Conservation (phyloP, 2,113 vertebrate genomes). For the Guaruba guarouba region DNA sequence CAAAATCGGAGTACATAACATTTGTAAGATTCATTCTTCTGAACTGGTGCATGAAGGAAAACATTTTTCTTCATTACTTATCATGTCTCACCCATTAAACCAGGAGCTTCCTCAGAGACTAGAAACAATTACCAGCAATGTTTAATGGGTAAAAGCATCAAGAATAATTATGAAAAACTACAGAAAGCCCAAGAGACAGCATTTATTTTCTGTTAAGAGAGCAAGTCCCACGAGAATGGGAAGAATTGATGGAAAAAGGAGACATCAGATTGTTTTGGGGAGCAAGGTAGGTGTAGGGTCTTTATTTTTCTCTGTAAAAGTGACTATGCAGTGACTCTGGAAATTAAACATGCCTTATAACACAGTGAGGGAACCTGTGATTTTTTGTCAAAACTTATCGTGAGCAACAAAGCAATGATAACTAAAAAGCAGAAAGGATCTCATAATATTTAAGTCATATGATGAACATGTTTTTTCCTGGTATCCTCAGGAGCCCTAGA, state of each 20-base stretch:
- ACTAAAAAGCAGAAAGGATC: not conserved
- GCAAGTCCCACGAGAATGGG: not conserved
- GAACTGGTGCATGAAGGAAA: not conserved
- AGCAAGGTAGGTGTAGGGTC: not conserved
- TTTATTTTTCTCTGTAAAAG: not conserved
- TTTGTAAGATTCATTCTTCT: not conserved
- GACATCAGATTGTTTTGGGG: not conserved
- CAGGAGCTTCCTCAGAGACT: not conserved
- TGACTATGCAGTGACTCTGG: not conserved
- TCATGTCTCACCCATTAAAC: not conserved
- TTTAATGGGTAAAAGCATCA: not conserved
- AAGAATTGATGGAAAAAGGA: not conserved
- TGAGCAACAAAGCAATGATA: not conserved
- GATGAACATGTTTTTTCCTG: not conserved
- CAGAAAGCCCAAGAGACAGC: not conserved
- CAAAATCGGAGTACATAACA: not conserved
- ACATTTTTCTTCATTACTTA: not conserved
- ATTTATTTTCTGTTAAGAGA: not conserved
- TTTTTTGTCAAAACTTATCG: not conserved
- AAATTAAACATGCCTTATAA: not conserved
- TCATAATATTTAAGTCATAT: not conserved
- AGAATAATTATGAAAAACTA: constrained; percentile 10
- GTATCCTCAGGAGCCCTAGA: not conserved
- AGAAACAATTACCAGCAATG: not conserved
- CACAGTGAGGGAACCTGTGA: not conserved